phyloP scores from a whole-genome alignment of 2,113 vertebrate species.

The Collichthys lucidus region DNA sequence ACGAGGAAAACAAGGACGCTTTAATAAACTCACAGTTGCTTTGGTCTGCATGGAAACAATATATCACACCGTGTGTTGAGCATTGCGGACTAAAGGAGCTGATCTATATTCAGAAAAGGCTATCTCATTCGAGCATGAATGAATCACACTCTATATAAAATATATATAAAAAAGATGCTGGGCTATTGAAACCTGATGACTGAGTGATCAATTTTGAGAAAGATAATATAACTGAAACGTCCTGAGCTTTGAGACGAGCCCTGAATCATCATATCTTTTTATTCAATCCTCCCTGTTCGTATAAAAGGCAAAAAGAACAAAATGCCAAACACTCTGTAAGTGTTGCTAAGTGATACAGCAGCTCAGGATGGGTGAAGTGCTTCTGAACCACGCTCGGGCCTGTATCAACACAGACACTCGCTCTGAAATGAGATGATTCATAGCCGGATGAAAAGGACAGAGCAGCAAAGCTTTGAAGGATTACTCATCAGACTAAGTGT shows the following conservation, averaged over 20 bases:
- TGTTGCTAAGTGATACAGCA: slow-evolving; percentile 60
- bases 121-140: not conserved
- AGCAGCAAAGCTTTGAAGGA: slow-evolving; percentile 1
- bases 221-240: not conserved
- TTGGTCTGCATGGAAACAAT: not conserved
- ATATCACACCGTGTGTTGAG: not conserved
- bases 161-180: not conserved
- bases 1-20: not conserved
- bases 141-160: not conserved
- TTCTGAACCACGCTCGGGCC: slow-evolving; percentile 19
- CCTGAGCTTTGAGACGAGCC: not conserved
- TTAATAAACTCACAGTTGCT: too few relatives aligned
- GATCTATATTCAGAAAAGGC: slow-evolving; percentile 2
- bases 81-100: not conserved
- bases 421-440: slow-evolving; percentile 43
- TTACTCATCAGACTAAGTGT: not conserved
- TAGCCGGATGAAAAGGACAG: not conserved
- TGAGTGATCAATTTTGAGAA: not conserved
- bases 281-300: not conserved
- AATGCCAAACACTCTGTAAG: slow-evolving; percentile 34
- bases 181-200: not conserved
- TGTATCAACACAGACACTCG: slow-evolving; percentile 6
- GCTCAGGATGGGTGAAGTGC: slow-evolving; percentile 38
- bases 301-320: slow-evolving; percentile 3
- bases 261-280: not conserved